Conservation (phyloP, 2,797 vertebrate species). For the Lycodopsis pacificus region DNA sequence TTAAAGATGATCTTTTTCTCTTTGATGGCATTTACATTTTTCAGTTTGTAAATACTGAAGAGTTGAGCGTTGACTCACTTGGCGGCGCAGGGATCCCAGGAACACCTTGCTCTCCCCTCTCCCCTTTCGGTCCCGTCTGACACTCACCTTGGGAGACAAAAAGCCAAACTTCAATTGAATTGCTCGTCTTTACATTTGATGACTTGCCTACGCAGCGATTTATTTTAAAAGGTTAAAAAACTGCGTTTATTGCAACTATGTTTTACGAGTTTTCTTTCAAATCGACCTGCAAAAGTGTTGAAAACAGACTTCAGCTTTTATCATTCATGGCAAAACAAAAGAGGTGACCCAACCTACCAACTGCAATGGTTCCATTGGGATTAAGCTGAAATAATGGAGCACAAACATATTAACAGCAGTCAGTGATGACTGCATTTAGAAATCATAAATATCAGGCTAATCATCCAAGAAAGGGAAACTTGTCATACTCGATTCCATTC, state of each 20-base stretch:
- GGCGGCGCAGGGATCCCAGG: slow-evolving; percentile 86
- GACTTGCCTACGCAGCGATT: background rate
- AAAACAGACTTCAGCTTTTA: background rate
- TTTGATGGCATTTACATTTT: background rate
- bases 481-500: background rate
- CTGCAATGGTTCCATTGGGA: slow-evolving; percentile 55
- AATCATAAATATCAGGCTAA: background rate
- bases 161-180: background rate
- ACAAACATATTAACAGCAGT: slow-evolving; percentile 27
- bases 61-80: slow-evolving; percentile 61
- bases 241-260: background rate
- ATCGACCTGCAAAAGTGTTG: background rate
- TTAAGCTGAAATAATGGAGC: slow-evolving; percentile 65
- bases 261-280: background rate
- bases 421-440: background rate
- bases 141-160: slow-evolving; percentile 66
- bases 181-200: background rate
- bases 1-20: background rate
- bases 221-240: background rate
- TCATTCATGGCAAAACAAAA: background rate
- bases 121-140: slow-evolving; percentile 86
- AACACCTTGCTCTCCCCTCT: slow-evolving; percentile 90
- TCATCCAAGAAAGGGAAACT: background rate
- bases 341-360: slow-evolving; percentile 51
- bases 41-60: background rate